Conservation (phyloP, 2,888 invertebrate genomes). For the Maniola hyperantus region DNA sequence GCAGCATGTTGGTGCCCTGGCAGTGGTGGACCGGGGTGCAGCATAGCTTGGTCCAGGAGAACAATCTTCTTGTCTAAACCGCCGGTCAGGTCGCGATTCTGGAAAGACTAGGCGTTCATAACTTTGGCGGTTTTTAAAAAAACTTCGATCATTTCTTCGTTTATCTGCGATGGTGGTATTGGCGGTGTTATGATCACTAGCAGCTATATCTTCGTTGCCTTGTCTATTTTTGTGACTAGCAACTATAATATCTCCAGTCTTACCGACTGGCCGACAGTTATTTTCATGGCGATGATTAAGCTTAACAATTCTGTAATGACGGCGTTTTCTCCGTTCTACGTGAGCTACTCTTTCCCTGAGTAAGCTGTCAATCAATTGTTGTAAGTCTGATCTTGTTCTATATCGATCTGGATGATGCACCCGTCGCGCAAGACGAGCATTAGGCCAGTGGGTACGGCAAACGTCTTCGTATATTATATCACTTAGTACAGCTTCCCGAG, state of each 20-base stretch:
- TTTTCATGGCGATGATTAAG: constrained; percentile 72
- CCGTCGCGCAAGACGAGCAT: constrained; percentile 66
- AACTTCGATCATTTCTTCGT: constrained; percentile 49
- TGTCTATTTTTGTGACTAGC: constrained; percentile 71
- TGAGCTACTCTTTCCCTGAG: constrained; percentile 73
- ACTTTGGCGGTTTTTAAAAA: constrained; percentile 55
- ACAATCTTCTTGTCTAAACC: constrained; percentile 54
- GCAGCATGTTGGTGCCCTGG: constrained; percentile 63
- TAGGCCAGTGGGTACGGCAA: constrained; percentile 77
- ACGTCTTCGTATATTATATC: constrained; percentile 79
- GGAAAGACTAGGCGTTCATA: constrained; percentile 53
- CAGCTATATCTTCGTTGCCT: constrained; percentile 51
- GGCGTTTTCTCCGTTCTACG: constrained; percentile 69
- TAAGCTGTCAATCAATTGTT: constrained; percentile 70
- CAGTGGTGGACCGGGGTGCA: constrained; percentile 47
- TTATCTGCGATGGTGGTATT: constrained; percentile 52
- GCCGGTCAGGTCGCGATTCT: constrained; percentile 49
- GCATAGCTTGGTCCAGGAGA: constrained; percentile 67
- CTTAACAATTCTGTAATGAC: constrained; percentile 76
- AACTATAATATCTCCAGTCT: constrained; percentile 76
- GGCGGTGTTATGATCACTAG: constrained; percentile 56
- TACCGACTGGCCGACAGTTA: constrained; percentile 63
- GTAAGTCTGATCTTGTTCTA: constrained; percentile 65
- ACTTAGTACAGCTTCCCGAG: constrained; percentile 75
- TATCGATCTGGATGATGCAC: constrained; percentile 60